A percentile compares a stretch with the other conserved stretches of the same genome.
phyloP scores from a whole-genome alignment of 2,113 vertebrate species.

The Narcine bancroftii region DNA sequence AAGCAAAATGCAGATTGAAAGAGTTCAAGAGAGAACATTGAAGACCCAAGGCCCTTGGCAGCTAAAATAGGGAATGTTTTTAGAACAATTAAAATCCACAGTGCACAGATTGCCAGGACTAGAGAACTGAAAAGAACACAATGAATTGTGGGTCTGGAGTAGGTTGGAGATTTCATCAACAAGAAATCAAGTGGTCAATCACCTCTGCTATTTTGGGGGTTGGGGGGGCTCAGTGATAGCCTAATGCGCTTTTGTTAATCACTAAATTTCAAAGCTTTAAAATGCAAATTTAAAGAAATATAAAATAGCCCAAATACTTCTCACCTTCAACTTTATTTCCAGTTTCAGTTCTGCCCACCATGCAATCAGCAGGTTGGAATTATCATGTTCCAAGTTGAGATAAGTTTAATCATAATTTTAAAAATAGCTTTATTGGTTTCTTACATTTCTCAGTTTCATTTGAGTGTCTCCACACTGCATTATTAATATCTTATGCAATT shows the following conservation, averaged over 20 bases:
- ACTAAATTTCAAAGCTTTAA: neutral
- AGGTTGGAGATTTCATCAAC: neutral
- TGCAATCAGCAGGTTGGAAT: neutral
- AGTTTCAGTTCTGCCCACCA: neutral
- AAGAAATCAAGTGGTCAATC: neutral
- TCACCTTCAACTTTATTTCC: neutral
- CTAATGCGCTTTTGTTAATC: neutral
- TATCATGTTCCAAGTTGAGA: neutral
- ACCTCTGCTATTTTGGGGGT: neutral
- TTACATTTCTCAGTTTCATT: neutral
- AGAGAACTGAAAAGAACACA: neutral
- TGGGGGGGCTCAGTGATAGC: neutral
- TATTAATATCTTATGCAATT: constrained; percentile 13
- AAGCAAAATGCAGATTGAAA: too few species aligned
- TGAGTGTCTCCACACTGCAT: neutral
- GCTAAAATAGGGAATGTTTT: neutral
- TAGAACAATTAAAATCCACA: neutral
- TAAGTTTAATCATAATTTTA: neutral
- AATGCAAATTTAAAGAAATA: neutral
- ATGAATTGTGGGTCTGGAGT: neutral
- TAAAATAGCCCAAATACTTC: neutral
- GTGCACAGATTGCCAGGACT: neutral
- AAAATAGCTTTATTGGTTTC: neutral
- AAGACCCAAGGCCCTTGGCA: neutral
- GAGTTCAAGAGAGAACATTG: neutral